These are phyloP conservation scores for Enteromius unitaeniatus DNA, from an alignment of 2,797 vertebrate species.

Conservation along the genomic window DNA sequence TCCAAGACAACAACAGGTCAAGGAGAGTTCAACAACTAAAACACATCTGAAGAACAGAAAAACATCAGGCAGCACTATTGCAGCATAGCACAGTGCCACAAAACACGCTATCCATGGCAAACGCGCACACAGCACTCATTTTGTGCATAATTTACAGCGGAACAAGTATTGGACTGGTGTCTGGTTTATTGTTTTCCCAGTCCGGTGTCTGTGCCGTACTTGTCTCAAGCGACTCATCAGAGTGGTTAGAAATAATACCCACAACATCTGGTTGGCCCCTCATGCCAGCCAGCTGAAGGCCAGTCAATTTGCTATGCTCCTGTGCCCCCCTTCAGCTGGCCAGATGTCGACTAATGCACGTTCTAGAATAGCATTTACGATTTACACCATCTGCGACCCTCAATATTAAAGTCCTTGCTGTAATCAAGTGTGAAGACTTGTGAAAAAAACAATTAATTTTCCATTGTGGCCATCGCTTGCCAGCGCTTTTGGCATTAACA, in stretches of 20 bases:
- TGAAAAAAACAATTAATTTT: constrained; percentile 47
- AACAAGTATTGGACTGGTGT: not conserved
- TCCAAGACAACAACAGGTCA: constrained; percentile 34
- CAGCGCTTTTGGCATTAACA: constrained; percentile 46
- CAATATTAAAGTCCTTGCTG: constrained; percentile 46
- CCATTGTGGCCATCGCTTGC: constrained; percentile 31
- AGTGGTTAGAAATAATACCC: constrained; percentile 62
- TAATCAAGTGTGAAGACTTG: constrained; percentile 21
- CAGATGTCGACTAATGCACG: constrained; percentile 77
- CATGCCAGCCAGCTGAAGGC: constrained; percentile 73
- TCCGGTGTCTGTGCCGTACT: constrained; percentile 46
- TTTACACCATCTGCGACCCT: constrained; percentile 68
- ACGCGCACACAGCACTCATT: not conserved
- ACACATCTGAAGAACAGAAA: constrained; percentile 25
- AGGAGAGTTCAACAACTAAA: constrained; percentile 36
- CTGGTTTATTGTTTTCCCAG: constrained; percentile 12
- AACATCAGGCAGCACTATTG: not conserved
- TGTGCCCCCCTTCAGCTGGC: constrained; percentile 74
- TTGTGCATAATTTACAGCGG: not conserved
- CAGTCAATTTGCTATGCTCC: constrained; percentile 65
- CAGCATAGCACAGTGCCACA: not conserved
- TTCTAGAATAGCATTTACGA: constrained; percentile 67
- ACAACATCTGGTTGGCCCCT: constrained; percentile 74
- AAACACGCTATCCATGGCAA: not conserved
- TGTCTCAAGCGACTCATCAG: constrained; percentile 58